Base-by-base conservation (phyloP, 2,797 vertebrate genomes). In the Sarcophilus harrisii region DNA sequence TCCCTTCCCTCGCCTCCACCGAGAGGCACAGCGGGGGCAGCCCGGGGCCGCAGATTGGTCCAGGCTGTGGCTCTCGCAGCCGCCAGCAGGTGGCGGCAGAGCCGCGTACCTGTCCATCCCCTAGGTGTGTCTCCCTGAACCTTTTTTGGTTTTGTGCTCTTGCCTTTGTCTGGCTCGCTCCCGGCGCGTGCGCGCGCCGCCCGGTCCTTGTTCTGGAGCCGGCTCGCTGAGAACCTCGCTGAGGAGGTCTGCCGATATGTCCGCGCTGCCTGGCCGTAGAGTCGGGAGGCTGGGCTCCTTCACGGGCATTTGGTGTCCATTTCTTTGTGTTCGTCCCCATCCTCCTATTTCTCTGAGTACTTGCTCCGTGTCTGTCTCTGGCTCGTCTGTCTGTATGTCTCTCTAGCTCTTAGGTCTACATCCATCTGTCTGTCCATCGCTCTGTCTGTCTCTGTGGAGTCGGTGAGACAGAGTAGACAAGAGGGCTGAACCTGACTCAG, bases 1-100 rank as follows among this genome's bases (percentile, higher is more conserved):
- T 52, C 52, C 52, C 52, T 8, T 4, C 52, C 52, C 0, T 0
- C 5, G 6, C 54, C 10, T 11, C 0, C 52, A 10, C 10, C 0
- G 54, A 55, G 54, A 55, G 0, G 54, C 9, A 11, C 54, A 55
- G 54, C 4, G 4, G 54, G 52, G 52, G 52, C 52, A 52, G 3
- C 52, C 52, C 54, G 54, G 54, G 11, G n/a, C n/a, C 5, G 5
- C 89, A 2, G 13, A n/a, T 54, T 4, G 45, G 3, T 3, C 54
- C n/a, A 0, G n/a, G 27, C 2, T 92, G 94, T 96, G 93, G 95
- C 58, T 49, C 81, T 52, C 6, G 11, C 52, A n/a, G 0, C 45
- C 30, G 91, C 94, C 97, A 95, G 92, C 66, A 98, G 97, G 38
- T 60, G 30, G 29, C 2, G 90, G 3, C n/a, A 18, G 1, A 97